Base-by-base conservation (phyloP, 2,113 vertebrate species). In the Grantiella picta region DNA sequence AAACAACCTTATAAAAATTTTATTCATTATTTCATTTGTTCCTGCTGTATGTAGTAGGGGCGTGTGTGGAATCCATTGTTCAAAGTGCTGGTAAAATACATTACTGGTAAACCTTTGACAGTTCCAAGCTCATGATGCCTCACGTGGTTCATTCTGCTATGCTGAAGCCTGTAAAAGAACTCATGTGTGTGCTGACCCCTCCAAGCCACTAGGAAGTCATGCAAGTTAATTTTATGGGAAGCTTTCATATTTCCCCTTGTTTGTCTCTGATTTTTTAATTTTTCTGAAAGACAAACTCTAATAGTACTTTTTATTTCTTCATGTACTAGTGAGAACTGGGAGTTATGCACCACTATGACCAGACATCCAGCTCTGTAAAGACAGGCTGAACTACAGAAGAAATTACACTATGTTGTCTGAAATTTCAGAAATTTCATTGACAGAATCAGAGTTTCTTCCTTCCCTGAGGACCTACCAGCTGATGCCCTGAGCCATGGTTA, bases 61-160 rank as follows among this genome's bases (percentile, higher is more conserved):
- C 35, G 9, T 76, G 21, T 35, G 10, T 28, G 61, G 15, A 10
- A 44, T 4, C 78, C 17, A 12, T 65, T 80, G 11, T 36, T 75
- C 7, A 40, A 44, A 72, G 5, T 5, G 2, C 10, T 56, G 45
- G 19, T 56, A 81, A 81, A 91, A 63, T 18, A 33, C 5, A 18
- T 28, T 38, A 20, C 33, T 83, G 29, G 45, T 69, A 61, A 89
- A 61, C 5, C 25, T 89, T 36, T 13, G 5, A 36, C 18, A 73
- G 11, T 12, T 86, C 22, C 22, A 77, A 83, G 36, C 9, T 28
- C 35, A 24, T 31, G 17, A 61, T 50, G 9, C 5, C 29, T 84
- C 47, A 28, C 0, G 0, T 42, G 33, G 47, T 45, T 29, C 42
- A 16, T 57, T 65, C 35, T 57, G 42, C 40, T 78, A 0, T 17